phyloP scores from a whole-genome alignment of 2,888 invertebrate species.

The Epinotia ramella region DNA sequence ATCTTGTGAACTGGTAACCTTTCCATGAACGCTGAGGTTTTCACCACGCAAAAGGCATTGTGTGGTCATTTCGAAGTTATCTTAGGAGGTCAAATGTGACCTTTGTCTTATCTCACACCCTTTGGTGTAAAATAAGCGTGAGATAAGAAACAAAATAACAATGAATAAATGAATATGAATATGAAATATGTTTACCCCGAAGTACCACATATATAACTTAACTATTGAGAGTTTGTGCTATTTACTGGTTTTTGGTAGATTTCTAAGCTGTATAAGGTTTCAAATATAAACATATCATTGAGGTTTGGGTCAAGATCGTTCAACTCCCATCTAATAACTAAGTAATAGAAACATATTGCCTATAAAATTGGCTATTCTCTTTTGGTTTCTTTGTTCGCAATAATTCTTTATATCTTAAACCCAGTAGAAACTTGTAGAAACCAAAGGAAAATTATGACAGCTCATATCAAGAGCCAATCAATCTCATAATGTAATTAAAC shows the following conservation, averaged over 20 bases:
- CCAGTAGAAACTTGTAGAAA: neutral
- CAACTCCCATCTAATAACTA: too few species aligned
- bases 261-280: neutral
- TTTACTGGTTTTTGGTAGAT: neutral
- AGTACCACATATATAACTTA: neutral
- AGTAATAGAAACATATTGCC: too few species aligned
- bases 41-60: slow-evolving; percentile 7
- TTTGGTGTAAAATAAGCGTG: neutral
- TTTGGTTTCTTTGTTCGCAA: too few species aligned
- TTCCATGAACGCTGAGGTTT: slow-evolving; percentile 20
- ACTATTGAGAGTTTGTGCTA: neutral
- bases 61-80: slow-evolving; percentile 19
- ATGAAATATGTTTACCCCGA: too few species aligned
- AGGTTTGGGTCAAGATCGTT: too few species aligned
- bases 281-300: too few species aligned
- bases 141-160: slow-evolving; percentile 12
- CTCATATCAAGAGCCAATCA: too few species aligned
- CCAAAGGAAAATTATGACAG: too few species aligned
- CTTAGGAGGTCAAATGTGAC: slow-evolving; percentile 9
- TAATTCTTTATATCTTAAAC: neutral
- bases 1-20: slow-evolving; percentile 30
- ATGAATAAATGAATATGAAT: too few species aligned
- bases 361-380: too few species aligned
- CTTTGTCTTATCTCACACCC: slow-evolving; percentile 7
- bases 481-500: neutral